Conservation (phyloP, 2,113 vertebrate species). For the Heterotilapia buettikoferi region DNA sequence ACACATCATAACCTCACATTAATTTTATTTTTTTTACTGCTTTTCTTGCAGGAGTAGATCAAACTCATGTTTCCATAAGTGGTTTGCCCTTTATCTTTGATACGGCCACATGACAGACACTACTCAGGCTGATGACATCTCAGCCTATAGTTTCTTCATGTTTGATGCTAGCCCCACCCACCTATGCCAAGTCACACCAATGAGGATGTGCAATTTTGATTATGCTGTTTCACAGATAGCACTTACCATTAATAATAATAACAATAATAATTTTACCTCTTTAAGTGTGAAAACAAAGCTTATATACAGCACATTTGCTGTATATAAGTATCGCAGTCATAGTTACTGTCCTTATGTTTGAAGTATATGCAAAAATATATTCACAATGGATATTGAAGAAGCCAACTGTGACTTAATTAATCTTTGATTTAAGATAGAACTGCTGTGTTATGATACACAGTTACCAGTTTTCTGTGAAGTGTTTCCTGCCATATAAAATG, state of each 20-base stretch:
- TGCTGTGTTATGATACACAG: background rate
- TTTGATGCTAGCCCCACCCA: background rate
- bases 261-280: background rate
- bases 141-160: background rate
- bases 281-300: background rate
- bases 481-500: background rate
- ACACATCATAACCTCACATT: background rate
- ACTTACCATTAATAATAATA: background rate
- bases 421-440: background rate
- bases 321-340: background rate
- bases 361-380: background rate
- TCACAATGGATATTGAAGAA: background rate
- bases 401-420: background rate
- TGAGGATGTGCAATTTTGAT: background rate
- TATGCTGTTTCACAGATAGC: background rate
- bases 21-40: background rate
- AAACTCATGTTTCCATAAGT: background rate
- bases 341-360: background rate
- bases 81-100: background rate
- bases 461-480: background rate
- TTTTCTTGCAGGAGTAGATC: background rate
- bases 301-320: background rate
- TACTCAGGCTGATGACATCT: background rate
- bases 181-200: background rate
- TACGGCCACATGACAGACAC: background rate